Evolutionary conservation across 1,140 invertebrate genomes (phyloP).

Genomic region (Bombus huntii): DNA sequence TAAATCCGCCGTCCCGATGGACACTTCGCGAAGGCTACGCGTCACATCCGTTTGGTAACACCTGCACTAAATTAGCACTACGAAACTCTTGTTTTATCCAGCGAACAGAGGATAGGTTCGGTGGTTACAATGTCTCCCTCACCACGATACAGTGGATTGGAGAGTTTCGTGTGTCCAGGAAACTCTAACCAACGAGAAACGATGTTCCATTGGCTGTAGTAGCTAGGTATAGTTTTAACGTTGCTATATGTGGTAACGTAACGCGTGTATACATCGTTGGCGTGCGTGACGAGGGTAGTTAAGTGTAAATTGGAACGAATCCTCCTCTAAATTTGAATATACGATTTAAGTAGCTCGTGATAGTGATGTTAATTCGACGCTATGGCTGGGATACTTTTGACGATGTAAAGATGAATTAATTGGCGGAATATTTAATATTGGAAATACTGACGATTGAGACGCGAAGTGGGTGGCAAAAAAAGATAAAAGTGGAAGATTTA

Average conservation of each 20-base stretch:
- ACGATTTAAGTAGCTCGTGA: background rate
- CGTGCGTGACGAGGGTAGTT: background rate
- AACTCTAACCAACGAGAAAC: conserved; percentile 16
- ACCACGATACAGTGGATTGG: conserved; percentile 39
- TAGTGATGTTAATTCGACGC: background rate
- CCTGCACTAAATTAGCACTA: conserved; percentile 78
- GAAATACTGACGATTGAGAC: background rate
- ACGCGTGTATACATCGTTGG: background rate
- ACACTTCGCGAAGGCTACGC: conserved; percentile 22
- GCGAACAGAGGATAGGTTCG: conserved; percentile 32
- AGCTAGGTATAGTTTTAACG: too few species aligned
- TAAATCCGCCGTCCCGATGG: conserved; percentile 64
- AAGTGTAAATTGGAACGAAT: background rate
- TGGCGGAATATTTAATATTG: background rate
- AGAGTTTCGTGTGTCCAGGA: conserved; percentile 38
- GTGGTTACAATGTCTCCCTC: conserved; percentile 57
- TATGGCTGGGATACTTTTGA: too few species aligned
- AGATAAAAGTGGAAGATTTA: too few species aligned
- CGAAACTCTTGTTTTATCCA: conserved; percentile 73
- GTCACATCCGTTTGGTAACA: conserved; percentile 62
- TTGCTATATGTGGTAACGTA: background rate
- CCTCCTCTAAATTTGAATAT: background rate
- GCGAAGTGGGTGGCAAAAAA: too few species aligned
- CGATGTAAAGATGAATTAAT: background rate
- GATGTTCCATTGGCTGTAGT: background rate